A percentile compares a stretch with the other conserved stretches of the same genome.
phyloP scores from a whole-genome alignment of 2,888 invertebrate species.

The Drosophila yooni region DNA sequence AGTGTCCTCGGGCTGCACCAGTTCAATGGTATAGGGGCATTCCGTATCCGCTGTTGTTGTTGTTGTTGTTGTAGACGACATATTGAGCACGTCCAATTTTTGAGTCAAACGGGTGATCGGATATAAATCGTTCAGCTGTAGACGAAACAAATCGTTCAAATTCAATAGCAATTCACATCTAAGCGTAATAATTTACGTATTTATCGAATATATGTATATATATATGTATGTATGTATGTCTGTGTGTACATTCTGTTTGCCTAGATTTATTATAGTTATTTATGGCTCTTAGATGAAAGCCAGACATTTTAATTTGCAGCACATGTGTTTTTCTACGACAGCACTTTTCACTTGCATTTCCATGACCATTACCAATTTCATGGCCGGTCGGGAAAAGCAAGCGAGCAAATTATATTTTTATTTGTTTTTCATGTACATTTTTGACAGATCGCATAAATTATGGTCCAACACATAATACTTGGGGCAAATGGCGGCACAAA shows the following conservation, averaged over 20 bases:
- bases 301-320: conserved; percentile 65
- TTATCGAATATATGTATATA: not conserved
- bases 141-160: conserved; percentile 58
- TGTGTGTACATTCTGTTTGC: conserved; percentile 5
- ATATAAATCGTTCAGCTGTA: conserved; percentile 84
- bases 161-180: conserved; percentile 14
- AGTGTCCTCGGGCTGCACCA: conserved; percentile 85
- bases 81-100: conserved; percentile 83
- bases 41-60: conserved; percentile 45
- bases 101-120: conserved; percentile 83
- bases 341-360: conserved; percentile 60
- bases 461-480: conserved; percentile 21
- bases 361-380: conserved; percentile 30
- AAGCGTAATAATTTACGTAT: not conserved
- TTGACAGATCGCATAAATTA: conserved; percentile 55
- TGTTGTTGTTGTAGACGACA: conserved; percentile 54
- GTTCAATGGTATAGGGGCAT: conserved; percentile 83
- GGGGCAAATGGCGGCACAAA: not conserved
- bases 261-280: conserved; percentile 61
- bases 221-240: not conserved
- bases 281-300: conserved; percentile 74
- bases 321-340: conserved; percentile 52
- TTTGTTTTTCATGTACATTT: conserved; percentile 58
- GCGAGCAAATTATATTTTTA: conserved; percentile 45
- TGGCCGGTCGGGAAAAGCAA: conserved; percentile 4